These are phyloP conservation scores for Eospalax fontanierii DNA, from an alignment of 2,797 vertebrate species.

Conservation along the genomic window DNA sequence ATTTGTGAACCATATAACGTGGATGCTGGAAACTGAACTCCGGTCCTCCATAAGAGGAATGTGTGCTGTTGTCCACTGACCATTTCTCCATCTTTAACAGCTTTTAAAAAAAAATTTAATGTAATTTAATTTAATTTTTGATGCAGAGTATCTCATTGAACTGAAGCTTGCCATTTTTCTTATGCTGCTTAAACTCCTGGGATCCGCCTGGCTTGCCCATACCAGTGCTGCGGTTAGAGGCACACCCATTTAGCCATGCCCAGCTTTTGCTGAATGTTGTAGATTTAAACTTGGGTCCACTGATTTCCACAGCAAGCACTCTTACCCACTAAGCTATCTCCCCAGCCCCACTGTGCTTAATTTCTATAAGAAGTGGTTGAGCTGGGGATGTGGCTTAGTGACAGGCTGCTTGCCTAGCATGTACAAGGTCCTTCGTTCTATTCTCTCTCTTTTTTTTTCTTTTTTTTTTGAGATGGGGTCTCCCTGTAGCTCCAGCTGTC, in stretches of 20 bases:
- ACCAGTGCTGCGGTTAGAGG: neutral
- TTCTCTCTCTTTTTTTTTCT: too few species aligned
- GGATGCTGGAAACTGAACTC: too few species aligned
- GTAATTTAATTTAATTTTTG: too few species aligned
- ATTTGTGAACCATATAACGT: neutral
- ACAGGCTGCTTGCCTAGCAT: neutral
- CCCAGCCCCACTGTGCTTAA: neutral
- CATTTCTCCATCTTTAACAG: accelerated
- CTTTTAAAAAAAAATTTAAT: too few species aligned
- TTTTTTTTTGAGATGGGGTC: too few species aligned
- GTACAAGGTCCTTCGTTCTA: neutral
- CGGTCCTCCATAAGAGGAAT: neutral
- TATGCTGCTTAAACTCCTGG: neutral
- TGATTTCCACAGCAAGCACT: neutral
- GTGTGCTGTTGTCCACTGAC: too few species aligned
- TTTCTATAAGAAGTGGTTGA: neutral
- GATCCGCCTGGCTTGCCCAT: too few species aligned
- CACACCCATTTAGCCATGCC: neutral
- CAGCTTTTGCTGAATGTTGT: neutral
- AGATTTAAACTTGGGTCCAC: neutral
- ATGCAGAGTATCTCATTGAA: neutral
- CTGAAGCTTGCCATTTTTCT: neutral
- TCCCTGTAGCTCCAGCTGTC: too few species aligned
- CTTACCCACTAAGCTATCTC: too few species aligned
- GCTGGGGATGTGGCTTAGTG: neutral